Conservation (phyloP, 2,113 vertebrate species). For the Ovibos moschatus region DNA sequence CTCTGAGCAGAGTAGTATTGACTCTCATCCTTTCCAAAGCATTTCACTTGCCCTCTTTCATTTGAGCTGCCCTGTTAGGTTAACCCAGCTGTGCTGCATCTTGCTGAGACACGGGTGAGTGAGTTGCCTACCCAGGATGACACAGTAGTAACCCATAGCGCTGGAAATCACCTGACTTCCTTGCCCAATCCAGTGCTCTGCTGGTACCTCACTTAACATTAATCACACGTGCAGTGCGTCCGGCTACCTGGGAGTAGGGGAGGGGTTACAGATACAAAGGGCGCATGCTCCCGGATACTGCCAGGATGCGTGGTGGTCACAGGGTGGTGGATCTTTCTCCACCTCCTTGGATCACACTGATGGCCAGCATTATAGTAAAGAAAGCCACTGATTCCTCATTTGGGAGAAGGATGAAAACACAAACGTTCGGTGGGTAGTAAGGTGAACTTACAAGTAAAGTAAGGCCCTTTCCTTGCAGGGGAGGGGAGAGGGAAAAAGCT, state of each 20-base stretch:
- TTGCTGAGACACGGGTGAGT: not conserved
- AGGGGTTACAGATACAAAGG: not conserved
- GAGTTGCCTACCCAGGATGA: not conserved
- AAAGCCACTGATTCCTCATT: not conserved
- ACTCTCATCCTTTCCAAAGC: not conserved
- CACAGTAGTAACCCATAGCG: not conserved
- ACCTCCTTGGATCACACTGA: not conserved
- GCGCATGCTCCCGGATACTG: accelerated
- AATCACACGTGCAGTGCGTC: accelerated
- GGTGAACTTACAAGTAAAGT: too few relatives aligned
- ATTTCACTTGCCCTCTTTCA: not conserved
- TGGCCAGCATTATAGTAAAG: not conserved
- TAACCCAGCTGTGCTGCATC: not conserved
- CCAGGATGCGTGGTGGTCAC: not conserved
- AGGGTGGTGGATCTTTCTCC: not conserved
- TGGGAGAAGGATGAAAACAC: not conserved
- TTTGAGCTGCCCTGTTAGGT: not conserved
- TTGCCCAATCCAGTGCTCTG: not conserved
- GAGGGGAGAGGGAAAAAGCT: not conserved
- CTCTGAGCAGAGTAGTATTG: accelerated
- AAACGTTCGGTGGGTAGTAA: accelerated
- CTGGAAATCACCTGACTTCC: not conserved
- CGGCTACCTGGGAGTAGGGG: too few relatives aligned
- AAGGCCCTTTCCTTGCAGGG: not conserved
- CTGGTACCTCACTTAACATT: not conserved